Evolutionary conservation across 1,140 invertebrate species (phyloP), one percentile per base, ranked within the genome.

Genomic region (Augochlora pura): DNA sequence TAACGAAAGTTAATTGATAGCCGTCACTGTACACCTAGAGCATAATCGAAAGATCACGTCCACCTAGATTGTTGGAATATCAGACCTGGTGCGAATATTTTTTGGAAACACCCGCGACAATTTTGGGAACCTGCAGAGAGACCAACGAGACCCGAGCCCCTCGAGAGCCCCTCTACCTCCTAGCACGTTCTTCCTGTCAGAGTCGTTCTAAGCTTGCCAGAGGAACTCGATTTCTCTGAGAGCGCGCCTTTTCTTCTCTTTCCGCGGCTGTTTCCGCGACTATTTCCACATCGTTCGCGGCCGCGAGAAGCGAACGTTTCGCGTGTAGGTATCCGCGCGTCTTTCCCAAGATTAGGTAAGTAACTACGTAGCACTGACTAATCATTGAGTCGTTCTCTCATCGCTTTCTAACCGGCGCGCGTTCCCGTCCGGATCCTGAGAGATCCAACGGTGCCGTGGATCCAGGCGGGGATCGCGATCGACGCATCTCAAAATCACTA

Each of bases 361-460:
- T 76, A 18, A 18, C 3, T 18, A 52, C 49, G 38, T 23, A 65
- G 76, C 71, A 82, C 77, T 80, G 70, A 64, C 77, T 69, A 80
- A 84, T 74, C 81, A 54, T 73, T 66, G 67, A 82, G 81, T 83
- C 69, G 57, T 65, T 84, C 70, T 70, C 54, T 80, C 38, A 46
- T 72, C 25, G 82, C 83, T 85, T 80, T 23, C 27, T 80, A 75
- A 80, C 67, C 59, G 7, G 25, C n/a, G 4, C 0, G 52, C 54
- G 46, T 69, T 32, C 46, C 25, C 0, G 8, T 27, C 38, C 1
- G 59, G 70, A 71, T 54, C 21, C 39, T 59, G n/a, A 14, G 42
- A 25, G 65, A 62, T 63, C 12, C 12, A 27, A 4, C 18, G 6
- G 4, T 0, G 46, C 10, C 27, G 54, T 16, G 21, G 23, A 76